A percentile compares a stretch with the other conserved stretches of the same genome.
Conservation (phyloP, 2,888 invertebrate species). For the Clivina fossor region DNA sequence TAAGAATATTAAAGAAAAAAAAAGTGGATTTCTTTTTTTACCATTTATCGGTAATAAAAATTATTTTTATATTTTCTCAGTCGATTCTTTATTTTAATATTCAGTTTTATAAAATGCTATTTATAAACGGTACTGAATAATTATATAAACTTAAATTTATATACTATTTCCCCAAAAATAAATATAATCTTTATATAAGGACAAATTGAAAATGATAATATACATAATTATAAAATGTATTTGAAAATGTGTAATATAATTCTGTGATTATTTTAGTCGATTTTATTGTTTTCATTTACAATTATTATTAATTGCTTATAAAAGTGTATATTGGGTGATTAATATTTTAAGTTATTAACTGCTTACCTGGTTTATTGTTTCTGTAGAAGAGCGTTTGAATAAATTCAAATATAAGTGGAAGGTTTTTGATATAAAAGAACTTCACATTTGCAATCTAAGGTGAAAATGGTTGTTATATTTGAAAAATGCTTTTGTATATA, state of each 20-base stretch:
- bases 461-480: slow-evolving; percentile 28
- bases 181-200: neutral
- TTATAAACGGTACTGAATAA: slow-evolving; percentile 15
- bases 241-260: slow-evolving; percentile 16
- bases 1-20: slow-evolving; percentile 13
- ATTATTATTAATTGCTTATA: too few relatives aligned
- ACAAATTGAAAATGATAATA: slow-evolving; percentile 14
- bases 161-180: neutral
- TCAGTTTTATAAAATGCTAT: slow-evolving; percentile 19
- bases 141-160: too few relatives aligned
- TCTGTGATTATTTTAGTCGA: slow-evolving; percentile 10
- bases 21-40: slow-evolving; percentile 15
- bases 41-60: neutral
- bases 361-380: too few relatives aligned
- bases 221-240: slow-evolving; percentile 13
- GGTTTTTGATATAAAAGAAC: too few relatives aligned
- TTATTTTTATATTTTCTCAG: neutral
- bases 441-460: slow-evolving; percentile 21
- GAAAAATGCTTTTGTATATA: slow-evolving; percentile 32
- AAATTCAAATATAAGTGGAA: too few relatives aligned
- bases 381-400: too few relatives aligned
- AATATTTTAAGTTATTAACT: too few relatives aligned
- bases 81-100: slow-evolving; percentile 1
- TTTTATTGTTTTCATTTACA: too few relatives aligned
- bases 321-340: too few relatives aligned